Evolutionary conservation across 2,113 vertebrate species (phyloP).

Genomic region (Callocephalon fimbriatum): DNA sequence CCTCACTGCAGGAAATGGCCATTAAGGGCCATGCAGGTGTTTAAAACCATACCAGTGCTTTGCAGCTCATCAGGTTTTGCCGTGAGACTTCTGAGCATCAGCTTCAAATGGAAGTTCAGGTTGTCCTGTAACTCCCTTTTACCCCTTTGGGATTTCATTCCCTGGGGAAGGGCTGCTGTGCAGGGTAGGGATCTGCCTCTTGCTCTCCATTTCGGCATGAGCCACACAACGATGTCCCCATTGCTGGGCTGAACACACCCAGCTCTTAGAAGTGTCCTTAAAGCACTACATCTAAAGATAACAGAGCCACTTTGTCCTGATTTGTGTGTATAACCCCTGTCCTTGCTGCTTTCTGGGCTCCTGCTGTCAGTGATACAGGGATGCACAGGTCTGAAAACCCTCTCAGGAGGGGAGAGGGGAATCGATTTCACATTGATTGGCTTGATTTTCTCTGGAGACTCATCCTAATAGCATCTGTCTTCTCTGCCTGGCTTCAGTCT

Average conservation of each 20-base stretch:
- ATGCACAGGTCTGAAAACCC: background rate
- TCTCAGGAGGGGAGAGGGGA: background rate
- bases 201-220: accelerated
- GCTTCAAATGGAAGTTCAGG: background rate
- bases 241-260: background rate
- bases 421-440: background rate
- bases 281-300: accelerated
- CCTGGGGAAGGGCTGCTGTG: background rate
- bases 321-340: background rate
- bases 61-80: background rate
- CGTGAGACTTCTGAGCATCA: accelerated
- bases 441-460: background rate
- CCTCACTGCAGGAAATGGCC: background rate
- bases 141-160: background rate
- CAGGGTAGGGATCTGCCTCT: background rate
- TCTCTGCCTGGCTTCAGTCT: background rate
- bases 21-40: accelerated
- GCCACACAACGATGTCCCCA: accelerated
- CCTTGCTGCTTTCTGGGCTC: background rate
- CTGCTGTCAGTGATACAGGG: accelerated
- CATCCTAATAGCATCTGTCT: background rate
- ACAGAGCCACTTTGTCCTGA: background rate
- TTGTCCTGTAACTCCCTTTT: background rate
- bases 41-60: background rate
- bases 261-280: accelerated